Conservation (phyloP, 2,797 vertebrate species). For the Onychomys leucogaster region DNA sequence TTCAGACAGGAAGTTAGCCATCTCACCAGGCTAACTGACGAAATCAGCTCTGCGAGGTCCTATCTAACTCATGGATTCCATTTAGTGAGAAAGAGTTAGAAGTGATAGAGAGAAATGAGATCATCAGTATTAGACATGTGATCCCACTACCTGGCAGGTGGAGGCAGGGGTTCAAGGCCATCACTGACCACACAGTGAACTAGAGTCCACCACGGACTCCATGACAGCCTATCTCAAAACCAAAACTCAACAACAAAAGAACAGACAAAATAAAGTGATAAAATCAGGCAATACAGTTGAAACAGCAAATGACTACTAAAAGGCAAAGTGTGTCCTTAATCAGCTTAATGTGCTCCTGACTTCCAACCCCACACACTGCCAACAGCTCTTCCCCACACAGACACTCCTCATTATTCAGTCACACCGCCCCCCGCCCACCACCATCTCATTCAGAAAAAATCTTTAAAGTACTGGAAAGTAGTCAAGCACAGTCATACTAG, state of each 20-base stretch:
- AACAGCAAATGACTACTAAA: background rate
- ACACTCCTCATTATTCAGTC: background rate
- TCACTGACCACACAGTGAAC: background rate
- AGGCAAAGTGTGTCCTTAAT: background rate
- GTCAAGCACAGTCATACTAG: background rate
- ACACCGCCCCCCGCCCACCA: background rate
- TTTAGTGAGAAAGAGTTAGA: slow-evolving; percentile 32
- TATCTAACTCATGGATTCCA: slow-evolving; percentile 41
- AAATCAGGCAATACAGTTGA: background rate
- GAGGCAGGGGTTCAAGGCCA: background rate
- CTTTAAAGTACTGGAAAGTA: too few species aligned
- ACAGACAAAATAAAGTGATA: background rate
- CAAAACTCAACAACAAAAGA: slow-evolving; percentile 44
- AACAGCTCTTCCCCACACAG: background rate
- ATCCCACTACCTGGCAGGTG: background rate
- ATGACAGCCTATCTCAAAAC: background rate
- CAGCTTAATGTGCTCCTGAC: background rate
- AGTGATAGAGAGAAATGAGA: slow-evolving; percentile 2
- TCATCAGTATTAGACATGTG: background rate
- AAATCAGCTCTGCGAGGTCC: slow-evolving; percentile 48
- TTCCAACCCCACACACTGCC: background rate
- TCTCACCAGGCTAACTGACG: slow-evolving; percentile 33
- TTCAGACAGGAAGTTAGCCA: slow-evolving; percentile 37
- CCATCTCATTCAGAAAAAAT: background rate
- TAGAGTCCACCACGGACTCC: background rate